Evolutionary conservation across 1,140 invertebrate species (phyloP), one percentile per base, ranked within the genome.

Genomic region (Drosophila sturtevanti): DNA sequence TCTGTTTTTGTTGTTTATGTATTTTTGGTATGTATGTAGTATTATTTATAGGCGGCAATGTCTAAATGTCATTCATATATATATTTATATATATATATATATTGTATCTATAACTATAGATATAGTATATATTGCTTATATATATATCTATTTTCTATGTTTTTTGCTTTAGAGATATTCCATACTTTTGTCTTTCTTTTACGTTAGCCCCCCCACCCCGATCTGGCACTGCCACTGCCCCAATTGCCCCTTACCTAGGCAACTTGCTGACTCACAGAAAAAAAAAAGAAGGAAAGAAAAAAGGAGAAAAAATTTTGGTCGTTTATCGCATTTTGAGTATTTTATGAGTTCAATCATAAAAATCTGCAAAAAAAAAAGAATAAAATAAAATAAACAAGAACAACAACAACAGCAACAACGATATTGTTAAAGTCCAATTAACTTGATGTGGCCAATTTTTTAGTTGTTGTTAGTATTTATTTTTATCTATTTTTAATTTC

Each of bases 31-130:
- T 48, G 41, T 38, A 38, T 38, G 37, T 38, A 44, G 59, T 68
- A 87, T 86, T 87, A 87, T 86, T 87, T 87, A 86, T 86, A 87
- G 81, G 82, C 65, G 44, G 67, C 82, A 87, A 73, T 86, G 78
- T 48, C 41, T 16, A 48, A 48, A 48, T 70, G 74, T 68, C 52
- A 87, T 73, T 64, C 66, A 54, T 56, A 67, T 64, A 72, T 72
- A 70, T 63, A 65, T 51, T 76, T 54, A 63, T 2, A 67, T 60
- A 37, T 37, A 16, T 34, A 68, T 34, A 48, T 12, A 5, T 16
- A 54, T 60, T 60, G 38, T 31, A 31, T 6, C 27, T 31, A 48
- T 6, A 48, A 48, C 41, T 48, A 48, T 48, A 21, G 16, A 48
- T 48, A 48, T 48, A 48, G 16, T 44, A 44, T 44, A 44, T 44